phyloP scores from a whole-genome alignment of 2,797 vertebrate species.

The Galaxias olidus region DNA sequence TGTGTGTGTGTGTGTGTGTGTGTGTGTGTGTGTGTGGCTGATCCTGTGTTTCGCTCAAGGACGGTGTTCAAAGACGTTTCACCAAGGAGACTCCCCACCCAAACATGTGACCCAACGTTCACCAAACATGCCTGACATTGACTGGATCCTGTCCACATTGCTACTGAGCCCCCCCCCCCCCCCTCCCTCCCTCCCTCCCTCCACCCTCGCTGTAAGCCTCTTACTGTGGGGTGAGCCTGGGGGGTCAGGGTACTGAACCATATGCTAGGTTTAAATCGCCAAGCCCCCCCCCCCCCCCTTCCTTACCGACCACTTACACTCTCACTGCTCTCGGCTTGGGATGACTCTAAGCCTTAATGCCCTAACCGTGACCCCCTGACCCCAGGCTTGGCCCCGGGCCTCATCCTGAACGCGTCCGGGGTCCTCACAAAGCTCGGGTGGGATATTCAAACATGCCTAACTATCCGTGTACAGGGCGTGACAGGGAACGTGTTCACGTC shows the following conservation, averaged over 20 bases:
- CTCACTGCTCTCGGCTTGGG: background rate
- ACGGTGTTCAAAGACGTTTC: background rate
- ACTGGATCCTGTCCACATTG: background rate
- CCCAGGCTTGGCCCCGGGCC: no score
- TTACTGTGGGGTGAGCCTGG: constrained; percentile 9
- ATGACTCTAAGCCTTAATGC: no score
- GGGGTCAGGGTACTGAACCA: background rate
- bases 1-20: background rate
- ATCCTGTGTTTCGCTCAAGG: constrained; percentile 10
- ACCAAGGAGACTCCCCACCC: constrained; percentile 1
- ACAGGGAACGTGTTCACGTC: no score
- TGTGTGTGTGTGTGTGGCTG: background rate
- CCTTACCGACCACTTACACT: background rate
- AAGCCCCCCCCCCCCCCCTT: background rate
- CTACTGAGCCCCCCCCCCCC: background rate
- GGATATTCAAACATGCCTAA: no score
- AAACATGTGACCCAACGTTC: constrained; percentile 12
- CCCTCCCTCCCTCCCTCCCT: background rate
- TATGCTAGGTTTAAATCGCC: background rate
- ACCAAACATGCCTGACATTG: no score
- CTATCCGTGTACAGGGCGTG: no score
- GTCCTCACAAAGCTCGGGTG: no score
- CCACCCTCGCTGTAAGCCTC: constrained; percentile 4
- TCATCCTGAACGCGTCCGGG: no score
- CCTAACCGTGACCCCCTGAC: no score